A percentile compares a stretch with the other conserved stretches of the same genome.
Conservation (phyloP, 2,888 invertebrate species). For the Geotrupes spiniger region DNA sequence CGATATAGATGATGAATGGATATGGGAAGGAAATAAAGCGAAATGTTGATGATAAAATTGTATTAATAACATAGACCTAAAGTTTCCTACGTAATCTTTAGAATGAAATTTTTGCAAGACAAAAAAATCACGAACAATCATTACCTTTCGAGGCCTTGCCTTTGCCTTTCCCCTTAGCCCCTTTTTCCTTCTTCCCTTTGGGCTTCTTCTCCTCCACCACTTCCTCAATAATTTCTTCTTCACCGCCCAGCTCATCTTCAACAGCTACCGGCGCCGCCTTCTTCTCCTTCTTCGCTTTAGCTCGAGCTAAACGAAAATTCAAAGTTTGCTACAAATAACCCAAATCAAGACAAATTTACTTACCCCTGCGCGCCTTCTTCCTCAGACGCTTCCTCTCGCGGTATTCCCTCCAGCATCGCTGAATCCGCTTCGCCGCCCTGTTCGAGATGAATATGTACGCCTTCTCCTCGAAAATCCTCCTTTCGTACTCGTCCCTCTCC, state of each 20-base stretch:
- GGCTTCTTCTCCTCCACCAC: constrained; percentile 38
- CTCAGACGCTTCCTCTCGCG: constrained; percentile 27
- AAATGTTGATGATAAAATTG: no score
- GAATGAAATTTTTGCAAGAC: no score
- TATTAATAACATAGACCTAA: no score
- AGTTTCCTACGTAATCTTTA: no score
- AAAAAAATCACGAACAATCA: background rate
- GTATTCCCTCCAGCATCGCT: constrained; percentile 41
- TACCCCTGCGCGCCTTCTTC: constrained; percentile 31
- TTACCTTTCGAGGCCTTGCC: background rate
- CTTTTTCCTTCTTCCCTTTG: constrained; percentile 34
- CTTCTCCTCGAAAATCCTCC: constrained; percentile 55
- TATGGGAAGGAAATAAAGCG: no score
- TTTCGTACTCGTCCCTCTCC: constrained; percentile 59
- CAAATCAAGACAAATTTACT: background rate
- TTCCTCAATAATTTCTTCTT: constrained; percentile 46
- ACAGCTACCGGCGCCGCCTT: constrained; percentile 42
- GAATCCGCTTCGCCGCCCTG: constrained; percentile 45
- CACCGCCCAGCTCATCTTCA: constrained; percentile 48
- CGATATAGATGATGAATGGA: no score
- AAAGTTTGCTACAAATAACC: background rate
- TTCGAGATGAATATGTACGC: constrained; percentile 37
- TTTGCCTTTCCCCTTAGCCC: constrained; percentile 15
- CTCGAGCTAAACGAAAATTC: constrained; percentile 47
- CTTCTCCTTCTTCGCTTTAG: constrained; percentile 53